Percentiles rank a stretch among this genome's conserved stretches.
These are phyloP conservation scores for Spisula solida DNA, from an alignment of 2,888 invertebrate genomes.

Conservation along the genomic window DNA sequence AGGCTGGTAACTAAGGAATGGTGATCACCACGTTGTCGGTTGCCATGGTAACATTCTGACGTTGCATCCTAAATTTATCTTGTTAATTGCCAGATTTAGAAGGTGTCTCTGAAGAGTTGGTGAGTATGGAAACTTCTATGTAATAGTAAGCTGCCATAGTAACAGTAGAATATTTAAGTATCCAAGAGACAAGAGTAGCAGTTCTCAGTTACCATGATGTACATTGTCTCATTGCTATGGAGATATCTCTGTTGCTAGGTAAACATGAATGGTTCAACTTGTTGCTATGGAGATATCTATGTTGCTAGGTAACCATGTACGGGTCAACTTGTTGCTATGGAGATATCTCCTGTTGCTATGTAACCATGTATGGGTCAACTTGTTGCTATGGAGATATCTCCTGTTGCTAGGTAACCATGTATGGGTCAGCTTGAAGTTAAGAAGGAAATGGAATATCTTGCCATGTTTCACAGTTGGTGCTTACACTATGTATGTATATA, in stretches of 20 bases:
- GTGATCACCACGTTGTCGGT: neutral
- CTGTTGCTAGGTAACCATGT: neutral
- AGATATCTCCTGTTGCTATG: neutral
- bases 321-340: neutral
- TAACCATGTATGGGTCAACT: neutral
- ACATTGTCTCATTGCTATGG: neutral
- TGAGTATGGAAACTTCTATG: neutral
- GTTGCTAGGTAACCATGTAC: neutral
- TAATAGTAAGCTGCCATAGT: neutral
- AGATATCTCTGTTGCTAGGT: neutral
- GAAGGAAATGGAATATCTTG: neutral
- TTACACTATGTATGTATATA: neutral
- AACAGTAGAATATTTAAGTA: neutral
- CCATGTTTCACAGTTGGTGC: neutral
- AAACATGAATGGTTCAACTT: neutral
- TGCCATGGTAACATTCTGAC: neutral
- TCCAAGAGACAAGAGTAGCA: too few relatives aligned
- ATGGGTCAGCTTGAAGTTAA: neutral
- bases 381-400: neutral
- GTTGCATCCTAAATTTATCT: neutral
- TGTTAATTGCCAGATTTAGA: neutral
- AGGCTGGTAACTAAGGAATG: neutral
- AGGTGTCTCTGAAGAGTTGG: neutral
- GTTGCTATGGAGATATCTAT: neutral
- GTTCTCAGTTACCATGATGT: neutral